Percentiles rank a stretch among this genome's conserved stretches.
Evolutionary conservation across 2,888 invertebrate species (phyloP).

Genomic region (Tenthredo notha): DNA sequence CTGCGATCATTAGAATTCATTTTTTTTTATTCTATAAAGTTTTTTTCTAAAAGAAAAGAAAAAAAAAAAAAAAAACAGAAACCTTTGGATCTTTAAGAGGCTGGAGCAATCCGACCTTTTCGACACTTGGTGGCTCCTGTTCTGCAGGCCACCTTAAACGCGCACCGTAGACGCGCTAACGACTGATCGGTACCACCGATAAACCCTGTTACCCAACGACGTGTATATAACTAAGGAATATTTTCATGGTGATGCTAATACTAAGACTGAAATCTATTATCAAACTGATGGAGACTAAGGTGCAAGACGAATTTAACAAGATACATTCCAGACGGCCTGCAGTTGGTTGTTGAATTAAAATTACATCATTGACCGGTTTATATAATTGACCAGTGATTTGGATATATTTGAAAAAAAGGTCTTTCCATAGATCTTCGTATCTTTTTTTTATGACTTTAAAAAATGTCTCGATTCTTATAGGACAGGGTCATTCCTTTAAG

Average conservation of each 20-base stretch:
- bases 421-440: too few relatives aligned
- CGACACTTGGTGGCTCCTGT: constrained; percentile 23
- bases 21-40: background rate
- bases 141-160: constrained; percentile 60
- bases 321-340: background rate
- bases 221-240: constrained; percentile 70
- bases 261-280: constrained; percentile 22
- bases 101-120: background rate
- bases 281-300: background rate
- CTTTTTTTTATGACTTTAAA: too few relatives aligned
- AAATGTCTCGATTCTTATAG: background rate
- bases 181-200: constrained; percentile 70
- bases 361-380: background rate
- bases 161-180: constrained; percentile 66
- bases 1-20: background rate
- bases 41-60: too few relatives aligned
- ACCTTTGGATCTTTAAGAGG: too few relatives aligned
- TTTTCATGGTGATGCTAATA: constrained; percentile 60
- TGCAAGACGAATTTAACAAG: background rate
- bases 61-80: too few relatives aligned
- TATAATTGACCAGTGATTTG: constrained; percentile 22
- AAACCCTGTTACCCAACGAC: constrained; percentile 71
- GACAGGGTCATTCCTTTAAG: background rate
- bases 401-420: background rate
- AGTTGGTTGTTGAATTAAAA: background rate